Evolutionary conservation across 2,888 invertebrate species (phyloP).

Genomic region (Vesta saturnalis): DNA sequence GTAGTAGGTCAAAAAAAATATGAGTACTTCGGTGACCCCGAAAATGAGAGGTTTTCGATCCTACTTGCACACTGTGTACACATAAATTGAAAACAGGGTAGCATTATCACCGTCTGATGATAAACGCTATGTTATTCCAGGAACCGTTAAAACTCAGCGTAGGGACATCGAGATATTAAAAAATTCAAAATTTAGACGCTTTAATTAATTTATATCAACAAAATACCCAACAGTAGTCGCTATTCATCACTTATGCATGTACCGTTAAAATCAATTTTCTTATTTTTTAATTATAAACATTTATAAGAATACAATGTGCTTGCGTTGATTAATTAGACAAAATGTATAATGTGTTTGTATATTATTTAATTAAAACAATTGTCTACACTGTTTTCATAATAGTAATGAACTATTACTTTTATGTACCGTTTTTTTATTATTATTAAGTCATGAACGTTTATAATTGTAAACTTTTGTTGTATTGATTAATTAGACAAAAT

Average conservation of each 20-base stretch:
- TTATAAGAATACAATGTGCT: too few species aligned
- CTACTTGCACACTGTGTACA: conserved; percentile 11
- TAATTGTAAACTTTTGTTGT: too few species aligned
- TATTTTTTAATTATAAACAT: too few species aligned
- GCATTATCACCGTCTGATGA: conserved; percentile 8
- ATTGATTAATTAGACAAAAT: too few species aligned
- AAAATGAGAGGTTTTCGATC: conserved; percentile 2
- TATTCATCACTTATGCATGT: too few species aligned
- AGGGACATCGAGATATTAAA: conserved; percentile 9
- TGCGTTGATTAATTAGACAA: too few species aligned
- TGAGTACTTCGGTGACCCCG: conserved; percentile 1
- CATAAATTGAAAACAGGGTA: conserved; percentile 1
- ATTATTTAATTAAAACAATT: background rate
- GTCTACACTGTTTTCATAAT: background rate
- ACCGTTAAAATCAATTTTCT: background rate
- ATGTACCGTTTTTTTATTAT: background rate
- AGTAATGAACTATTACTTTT: background rate
- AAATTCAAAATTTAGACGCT: too few species aligned
- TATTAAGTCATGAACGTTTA: too few species aligned
- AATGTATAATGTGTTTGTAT: too few species aligned
- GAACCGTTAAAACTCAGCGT: background rate
- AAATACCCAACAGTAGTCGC: too few species aligned
- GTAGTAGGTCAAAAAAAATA: conserved; percentile 7
- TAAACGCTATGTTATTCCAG: conserved; percentile 13
- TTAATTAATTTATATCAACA: too few species aligned